Conservation (phyloP, 2,888 invertebrate species). For the Unio pictorum region DNA sequence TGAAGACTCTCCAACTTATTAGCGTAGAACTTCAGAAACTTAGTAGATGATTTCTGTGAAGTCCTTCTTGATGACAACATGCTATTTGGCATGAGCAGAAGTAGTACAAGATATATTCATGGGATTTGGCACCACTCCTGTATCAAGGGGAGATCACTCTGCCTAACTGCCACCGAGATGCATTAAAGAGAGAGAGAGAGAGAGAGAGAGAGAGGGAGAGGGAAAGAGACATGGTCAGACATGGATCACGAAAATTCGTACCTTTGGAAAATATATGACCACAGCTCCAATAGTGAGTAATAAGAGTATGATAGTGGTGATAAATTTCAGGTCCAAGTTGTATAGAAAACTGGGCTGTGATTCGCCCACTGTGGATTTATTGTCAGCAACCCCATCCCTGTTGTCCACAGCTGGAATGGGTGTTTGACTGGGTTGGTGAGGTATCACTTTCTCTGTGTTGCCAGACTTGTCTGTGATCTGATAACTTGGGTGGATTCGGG, state of each 20-base stretch:
- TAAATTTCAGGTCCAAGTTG: constrained; percentile 54
- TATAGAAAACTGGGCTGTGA: constrained; percentile 29
- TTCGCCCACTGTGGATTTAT: background rate
- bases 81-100: no score
- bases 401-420: background rate
- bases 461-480: constrained; percentile 55
- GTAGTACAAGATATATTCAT: no score
- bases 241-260: constrained; percentile 26
- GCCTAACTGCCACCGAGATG: no score
- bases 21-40: no score
- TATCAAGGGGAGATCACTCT: no score
- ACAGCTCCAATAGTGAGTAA: constrained; percentile 50
- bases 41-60: no score
- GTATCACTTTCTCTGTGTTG: constrained; percentile 34
- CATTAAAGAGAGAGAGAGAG: no score
- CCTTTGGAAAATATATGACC: constrained; percentile 55
- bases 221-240: background rate
- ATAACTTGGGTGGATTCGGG: constrained; percentile 52
- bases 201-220: background rate
- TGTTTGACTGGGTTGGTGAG: constrained; percentile 1
- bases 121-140: no score
- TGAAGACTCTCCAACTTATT: no score
- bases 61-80: no score
- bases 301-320: constrained; percentile 47
- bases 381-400: background rate